Percentiles rank a stretch among this genome's conserved stretches.
Evolutionary conservation across 2,797 vertebrate species (phyloP).

Genomic region (Poeciliopsis turneri): DNA sequence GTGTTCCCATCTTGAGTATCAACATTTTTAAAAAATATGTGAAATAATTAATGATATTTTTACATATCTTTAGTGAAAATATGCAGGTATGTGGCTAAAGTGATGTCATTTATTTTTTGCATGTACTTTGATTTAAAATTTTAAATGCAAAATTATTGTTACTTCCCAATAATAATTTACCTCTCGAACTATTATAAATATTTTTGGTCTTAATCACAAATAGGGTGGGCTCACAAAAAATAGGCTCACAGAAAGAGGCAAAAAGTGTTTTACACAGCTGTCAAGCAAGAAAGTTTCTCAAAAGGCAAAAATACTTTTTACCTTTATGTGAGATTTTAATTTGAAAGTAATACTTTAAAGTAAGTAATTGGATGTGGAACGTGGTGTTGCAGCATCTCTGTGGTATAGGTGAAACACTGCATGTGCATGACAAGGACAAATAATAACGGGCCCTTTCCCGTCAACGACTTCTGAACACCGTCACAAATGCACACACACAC

Average conservation of each 20-base stretch:
- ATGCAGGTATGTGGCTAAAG: neutral
- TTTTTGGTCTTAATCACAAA: neutral
- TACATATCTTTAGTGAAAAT: neutral
- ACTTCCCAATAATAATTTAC: neutral
- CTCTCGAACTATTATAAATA: slow-evolving; percentile 14
- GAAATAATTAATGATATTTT: neutral
- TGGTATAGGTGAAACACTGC: neutral
- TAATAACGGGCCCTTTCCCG: slow-evolving; percentile 13
- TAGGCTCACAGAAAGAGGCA: neutral
- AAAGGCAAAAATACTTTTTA: neutral
- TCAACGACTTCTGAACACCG: slow-evolving; percentile 17
- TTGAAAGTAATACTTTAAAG: neutral
- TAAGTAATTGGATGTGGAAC: neutral
- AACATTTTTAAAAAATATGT: neutral
- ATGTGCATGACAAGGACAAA: slow-evolving; percentile 29
- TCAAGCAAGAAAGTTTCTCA: slow-evolving; percentile 24
- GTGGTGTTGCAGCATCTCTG: neutral
- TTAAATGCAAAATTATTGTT: slow-evolving; percentile 3
- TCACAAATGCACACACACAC: slow-evolving; percentile 6
- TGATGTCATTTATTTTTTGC: neutral
- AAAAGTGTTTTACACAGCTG: slow-evolving; percentile 10
- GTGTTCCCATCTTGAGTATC: neutral
- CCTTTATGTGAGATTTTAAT: neutral
- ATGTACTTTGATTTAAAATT: neutral
- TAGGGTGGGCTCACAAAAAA: neutral